Conservation (phyloP, 2,113 vertebrate genomes). For the Cacatua alba region DNA sequence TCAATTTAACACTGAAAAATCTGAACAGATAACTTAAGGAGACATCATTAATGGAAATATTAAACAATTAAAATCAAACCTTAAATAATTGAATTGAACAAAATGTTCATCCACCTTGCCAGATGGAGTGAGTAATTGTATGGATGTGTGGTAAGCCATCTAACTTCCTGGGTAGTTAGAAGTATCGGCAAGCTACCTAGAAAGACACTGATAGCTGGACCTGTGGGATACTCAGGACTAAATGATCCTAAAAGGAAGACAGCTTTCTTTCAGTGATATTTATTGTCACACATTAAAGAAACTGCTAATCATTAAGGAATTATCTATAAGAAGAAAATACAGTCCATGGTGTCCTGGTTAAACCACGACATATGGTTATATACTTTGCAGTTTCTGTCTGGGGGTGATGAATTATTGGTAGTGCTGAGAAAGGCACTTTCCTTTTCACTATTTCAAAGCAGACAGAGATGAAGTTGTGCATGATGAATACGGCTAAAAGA, state of each 20-base stretch:
- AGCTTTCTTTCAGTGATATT: background rate
- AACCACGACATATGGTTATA: background rate
- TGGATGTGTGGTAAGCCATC: background rate
- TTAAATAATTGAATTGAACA: constrained; percentile 44
- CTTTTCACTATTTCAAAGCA: background rate
- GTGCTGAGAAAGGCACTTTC: background rate
- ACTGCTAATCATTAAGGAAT: background rate
- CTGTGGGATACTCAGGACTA: background rate
- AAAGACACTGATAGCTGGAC: background rate
- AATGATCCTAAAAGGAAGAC: background rate
- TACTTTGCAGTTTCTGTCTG: background rate
- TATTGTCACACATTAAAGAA: background rate
- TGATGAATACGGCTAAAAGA: background rate
- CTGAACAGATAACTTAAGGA: constrained; percentile 49
- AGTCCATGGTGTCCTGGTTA: background rate
- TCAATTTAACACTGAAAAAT: constrained; percentile 61
- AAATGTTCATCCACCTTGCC: constrained; percentile 32
- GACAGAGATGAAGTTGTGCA: background rate
- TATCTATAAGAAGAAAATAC: background rate
- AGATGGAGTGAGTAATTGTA: background rate
- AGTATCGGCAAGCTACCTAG: background rate
- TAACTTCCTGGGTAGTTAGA: background rate
- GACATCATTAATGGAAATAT: constrained; percentile 64
- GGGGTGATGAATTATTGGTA: background rate
- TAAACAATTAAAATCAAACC: constrained; percentile 65